Evolutionary conservation across 2,113 vertebrate species (phyloP), one percentile per base, ranked within the genome.

Genomic region (Vireo altiloquus): DNA sequence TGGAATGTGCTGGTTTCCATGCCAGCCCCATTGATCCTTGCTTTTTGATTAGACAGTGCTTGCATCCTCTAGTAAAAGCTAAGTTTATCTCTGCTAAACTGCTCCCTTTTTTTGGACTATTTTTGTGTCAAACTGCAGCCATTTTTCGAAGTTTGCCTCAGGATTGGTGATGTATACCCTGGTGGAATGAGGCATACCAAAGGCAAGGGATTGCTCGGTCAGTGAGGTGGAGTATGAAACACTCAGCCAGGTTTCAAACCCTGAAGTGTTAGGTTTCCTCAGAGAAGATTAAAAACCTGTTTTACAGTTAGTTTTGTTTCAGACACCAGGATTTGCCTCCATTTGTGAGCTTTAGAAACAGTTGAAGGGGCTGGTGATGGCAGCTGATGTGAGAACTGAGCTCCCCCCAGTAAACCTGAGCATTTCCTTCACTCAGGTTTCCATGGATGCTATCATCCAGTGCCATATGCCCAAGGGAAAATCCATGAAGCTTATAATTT

Each of bases 241-340:
- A 2, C 71, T 82, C 65, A 17, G 61, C 60, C 65, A 39, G 44
- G 17, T 82, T 95, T 84, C 81, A 81, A 31, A 17, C 28, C 50
- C 37, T 5, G 6, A 19, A 68, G 37, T 16, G 49, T 72, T 81
- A 9, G 0, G 1, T 31, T 79, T 92, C 31, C 40, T 18, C 7
- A 4, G 70, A 69, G 53, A 53, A 75, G 44, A 56, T 74, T 61
- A 63, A 85, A 85, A 91, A 17, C 53, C 18, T 69, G 49, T 2
- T 72, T 42, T 39, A 25, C 17, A 15, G 0, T 68, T 59, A 50
- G 27, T 77, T 92, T 78, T 53, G 19, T 19, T 65, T 40, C 28
- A 27, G 31, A 11, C 27, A 3, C 74, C 10, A 4, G 0, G 11
- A 3, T 70, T 77, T 74, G 46, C 46, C 6, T 2, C 65, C 0